phyloP scores from a whole-genome alignment of 2,888 invertebrate genomes.

The Pristionchus fissidentatus region DNA sequence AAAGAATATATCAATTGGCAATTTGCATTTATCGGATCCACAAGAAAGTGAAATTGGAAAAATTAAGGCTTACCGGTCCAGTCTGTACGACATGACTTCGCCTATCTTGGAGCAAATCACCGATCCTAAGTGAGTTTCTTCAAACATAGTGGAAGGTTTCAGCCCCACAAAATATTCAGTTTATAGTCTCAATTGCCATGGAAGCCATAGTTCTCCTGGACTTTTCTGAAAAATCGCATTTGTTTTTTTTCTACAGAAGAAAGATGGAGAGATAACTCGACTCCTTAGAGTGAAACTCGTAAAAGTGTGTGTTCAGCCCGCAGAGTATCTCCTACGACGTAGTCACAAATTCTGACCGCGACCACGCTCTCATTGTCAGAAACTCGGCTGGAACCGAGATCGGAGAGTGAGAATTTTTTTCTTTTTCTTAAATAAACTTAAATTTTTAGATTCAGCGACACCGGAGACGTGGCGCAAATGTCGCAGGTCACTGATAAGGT shows the following conservation, averaged over 20 bases:
- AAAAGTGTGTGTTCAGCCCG: no score
- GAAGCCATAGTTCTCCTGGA: no score
- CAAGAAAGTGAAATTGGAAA: background rate
- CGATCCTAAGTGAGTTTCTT: background rate
- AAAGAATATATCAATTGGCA: background rate
- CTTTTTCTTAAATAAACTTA: no score
- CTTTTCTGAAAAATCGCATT: no score
- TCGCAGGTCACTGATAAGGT: background rate
- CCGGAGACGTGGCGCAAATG: no score
- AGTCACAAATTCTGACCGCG: no score
- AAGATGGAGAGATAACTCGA: no score
- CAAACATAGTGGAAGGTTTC: background rate
- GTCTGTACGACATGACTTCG: background rate
- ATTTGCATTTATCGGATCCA: no score
- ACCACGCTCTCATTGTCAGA: background rate
- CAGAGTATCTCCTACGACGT: no score
- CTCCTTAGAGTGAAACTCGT: no score
- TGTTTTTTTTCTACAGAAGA: no score
- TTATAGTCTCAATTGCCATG: background rate
- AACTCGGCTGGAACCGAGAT: background rate
- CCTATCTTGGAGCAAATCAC: background rate
- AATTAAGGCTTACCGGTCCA: constrained; percentile 1
- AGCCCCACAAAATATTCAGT: background rate
- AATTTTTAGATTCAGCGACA: background rate
- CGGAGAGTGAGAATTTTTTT: background rate